These are phyloP conservation scores for Dicranocentrus wangi DNA, from an alignment of 2,888 invertebrate species.

Conservation along the genomic window DNA sequence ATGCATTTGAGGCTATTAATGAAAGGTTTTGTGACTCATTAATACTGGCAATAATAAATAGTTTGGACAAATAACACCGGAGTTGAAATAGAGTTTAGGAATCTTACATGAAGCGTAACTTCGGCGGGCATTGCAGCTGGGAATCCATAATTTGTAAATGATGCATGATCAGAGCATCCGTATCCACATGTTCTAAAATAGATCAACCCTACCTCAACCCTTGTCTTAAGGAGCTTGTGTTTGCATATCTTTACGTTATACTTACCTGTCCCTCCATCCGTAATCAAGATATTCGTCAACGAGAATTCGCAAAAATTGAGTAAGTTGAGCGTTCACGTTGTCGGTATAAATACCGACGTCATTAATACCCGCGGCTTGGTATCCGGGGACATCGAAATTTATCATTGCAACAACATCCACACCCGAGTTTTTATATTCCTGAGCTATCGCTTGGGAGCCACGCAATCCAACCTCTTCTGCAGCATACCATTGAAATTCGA, in stretches of 20 bases:
- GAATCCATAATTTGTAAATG: conserved; percentile 47
- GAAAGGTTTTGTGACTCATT: not conserved
- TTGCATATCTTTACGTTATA: not conserved
- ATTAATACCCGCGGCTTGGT: conserved; percentile 19
- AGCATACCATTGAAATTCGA: conserved; percentile 64
- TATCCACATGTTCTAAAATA: not conserved
- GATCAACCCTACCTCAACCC: not conserved
- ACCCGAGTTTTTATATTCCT: conserved; percentile 21
- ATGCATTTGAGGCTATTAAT: conserved; percentile 51
- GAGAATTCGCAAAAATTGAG: conserved; percentile 28
- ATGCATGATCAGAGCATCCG: conserved; percentile 60
- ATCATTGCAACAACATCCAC: conserved; percentile 54
- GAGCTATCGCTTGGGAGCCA: conserved; percentile 57
- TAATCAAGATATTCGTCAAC: conserved; percentile 45
- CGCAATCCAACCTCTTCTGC: conserved; percentile 65
- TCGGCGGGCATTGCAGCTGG: conserved; percentile 52
- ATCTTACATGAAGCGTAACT: conserved; percentile 43
- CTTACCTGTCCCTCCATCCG: conserved; percentile 6
- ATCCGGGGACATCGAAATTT: conserved; percentile 50
- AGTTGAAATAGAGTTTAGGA: no score
- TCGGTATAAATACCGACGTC: conserved; percentile 50
- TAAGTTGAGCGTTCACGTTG: conserved; percentile 31
- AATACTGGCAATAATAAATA: not conserved
- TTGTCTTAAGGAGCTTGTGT: not conserved
- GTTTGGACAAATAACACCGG: not conserved